These are phyloP conservation scores for Nylanderia fulva DNA, from an alignment of 1,140 invertebrate species.

Conservation along the genomic window DNA sequence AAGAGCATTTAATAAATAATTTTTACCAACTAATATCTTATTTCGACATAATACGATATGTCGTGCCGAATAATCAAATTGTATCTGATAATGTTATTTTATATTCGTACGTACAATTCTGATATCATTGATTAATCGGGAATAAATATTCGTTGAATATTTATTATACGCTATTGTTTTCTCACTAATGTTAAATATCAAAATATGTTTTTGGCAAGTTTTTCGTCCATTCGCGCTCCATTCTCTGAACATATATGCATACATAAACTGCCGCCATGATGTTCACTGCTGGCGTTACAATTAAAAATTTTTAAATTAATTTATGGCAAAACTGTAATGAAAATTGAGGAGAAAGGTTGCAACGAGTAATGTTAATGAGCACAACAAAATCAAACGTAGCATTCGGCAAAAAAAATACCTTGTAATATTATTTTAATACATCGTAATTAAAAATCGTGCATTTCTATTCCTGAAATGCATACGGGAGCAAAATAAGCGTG, in stretches of 20 bases:
- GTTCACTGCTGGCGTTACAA: constrained; percentile 8
- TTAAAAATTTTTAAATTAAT: constrained; percentile 49
- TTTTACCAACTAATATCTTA: constrained; percentile 38
- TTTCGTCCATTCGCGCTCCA: background rate
- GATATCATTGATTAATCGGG: constrained; percentile 18
- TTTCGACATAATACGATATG: constrained; percentile 2
- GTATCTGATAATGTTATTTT: constrained; percentile 23
- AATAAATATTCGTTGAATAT: constrained; percentile 1
- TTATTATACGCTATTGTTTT: background rate
- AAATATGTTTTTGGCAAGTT: constrained; percentile 2
- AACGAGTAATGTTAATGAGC: constrained; percentile 22
- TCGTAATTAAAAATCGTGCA: constrained; percentile 49
- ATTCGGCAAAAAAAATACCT: background rate
- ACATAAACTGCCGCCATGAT: background rate
- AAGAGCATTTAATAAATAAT: background rate
- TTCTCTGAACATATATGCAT: background rate
- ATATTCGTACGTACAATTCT: background rate
- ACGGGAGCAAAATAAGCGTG: background rate
- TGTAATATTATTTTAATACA: constrained; percentile 27
- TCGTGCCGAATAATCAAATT: background rate
- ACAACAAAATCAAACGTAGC: constrained; percentile 7
- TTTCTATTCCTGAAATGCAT: background rate
- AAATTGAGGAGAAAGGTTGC: constrained; percentile 16
- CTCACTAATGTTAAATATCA: background rate
- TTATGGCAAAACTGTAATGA: background rate